Conservation (phyloP, 1,140 invertebrate species). For the Paralvinella palmiformis region DNA sequence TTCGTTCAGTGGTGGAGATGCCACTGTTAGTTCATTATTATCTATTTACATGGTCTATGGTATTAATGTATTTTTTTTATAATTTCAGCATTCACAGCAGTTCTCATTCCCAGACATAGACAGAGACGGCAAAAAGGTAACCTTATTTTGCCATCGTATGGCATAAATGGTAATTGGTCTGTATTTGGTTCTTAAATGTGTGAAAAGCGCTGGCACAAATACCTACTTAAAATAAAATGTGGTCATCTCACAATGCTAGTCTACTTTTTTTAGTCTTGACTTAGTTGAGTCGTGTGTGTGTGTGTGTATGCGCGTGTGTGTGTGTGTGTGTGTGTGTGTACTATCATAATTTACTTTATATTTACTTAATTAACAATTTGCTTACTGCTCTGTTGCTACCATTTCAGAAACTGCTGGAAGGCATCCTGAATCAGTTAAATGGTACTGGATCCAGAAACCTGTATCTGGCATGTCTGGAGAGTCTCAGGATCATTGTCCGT, state of each 20-base stretch:
- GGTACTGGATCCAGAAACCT: conserved; percentile 27
- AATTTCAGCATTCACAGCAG: conserved; percentile 40
- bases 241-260: too few species aligned
- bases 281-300: too few species aligned
- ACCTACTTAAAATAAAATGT: too few species aligned
- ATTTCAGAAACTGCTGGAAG: conserved; percentile 36
- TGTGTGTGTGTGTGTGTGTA: too few species aligned
- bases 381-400: too few species aligned
- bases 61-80: conserved; percentile 16
- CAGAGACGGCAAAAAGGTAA: conserved; percentile 38
- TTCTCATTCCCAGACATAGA: conserved; percentile 41
- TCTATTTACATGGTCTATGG: background rate
- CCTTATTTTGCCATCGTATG: conserved; percentile 3
- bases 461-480: conserved; percentile 34
- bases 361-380: too few species aligned
- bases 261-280: too few species aligned
- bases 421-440: conserved; percentile 25
- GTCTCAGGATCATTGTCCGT: conserved; percentile 41
- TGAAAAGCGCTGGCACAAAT: too few species aligned
- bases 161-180: background rate
- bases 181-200: background rate
- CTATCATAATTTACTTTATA: too few species aligned
- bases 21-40: too few species aligned
- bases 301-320: too few species aligned
- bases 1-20: too few species aligned